These are phyloP conservation scores for Stigmatopora argus DNA, from an alignment of 2,113 vertebrate genomes.

Conservation along the genomic window DNA sequence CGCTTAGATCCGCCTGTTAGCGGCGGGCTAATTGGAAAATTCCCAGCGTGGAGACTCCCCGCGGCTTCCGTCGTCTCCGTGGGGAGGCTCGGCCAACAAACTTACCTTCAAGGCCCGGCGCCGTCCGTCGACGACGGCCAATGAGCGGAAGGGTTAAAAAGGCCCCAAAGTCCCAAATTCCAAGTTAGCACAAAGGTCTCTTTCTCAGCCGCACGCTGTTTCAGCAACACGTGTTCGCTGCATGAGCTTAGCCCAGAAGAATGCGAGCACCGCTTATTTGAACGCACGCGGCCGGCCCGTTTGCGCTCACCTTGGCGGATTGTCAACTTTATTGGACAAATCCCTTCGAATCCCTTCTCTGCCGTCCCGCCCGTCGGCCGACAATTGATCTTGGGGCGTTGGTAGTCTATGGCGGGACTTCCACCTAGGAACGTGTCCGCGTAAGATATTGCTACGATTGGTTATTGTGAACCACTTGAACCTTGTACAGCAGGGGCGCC, in stretches of 20 bases:
- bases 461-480: too few species aligned
- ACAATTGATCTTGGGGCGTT: constrained; percentile 12
- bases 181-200: constrained; percentile 16
- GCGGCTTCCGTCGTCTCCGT: neutral
- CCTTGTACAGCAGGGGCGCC: too few species aligned
- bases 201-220: constrained; percentile 16
- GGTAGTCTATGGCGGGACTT: too few species aligned
- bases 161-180: constrained; percentile 1
- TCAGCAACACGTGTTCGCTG: constrained; percentile 5
- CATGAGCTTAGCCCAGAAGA: neutral
- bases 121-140: too few species aligned
- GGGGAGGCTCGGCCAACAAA: too few species aligned
- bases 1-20: constrained; percentile 43
- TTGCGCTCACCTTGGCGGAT: constrained; percentile 19
- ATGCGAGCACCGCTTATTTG: constrained; percentile 54
- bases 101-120: too few species aligned
- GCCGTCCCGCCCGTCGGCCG: constrained; percentile 9
- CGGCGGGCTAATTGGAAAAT: constrained; percentile 49
- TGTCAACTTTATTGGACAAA: constrained; percentile 9
- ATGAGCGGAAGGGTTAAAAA: too few species aligned
- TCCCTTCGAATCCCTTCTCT: neutral
- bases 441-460: too few species aligned
- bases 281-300: constrained; percentile 26
- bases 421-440: too few species aligned
- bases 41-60: constrained; percentile 39